Percentiles rank a stretch among this genome's conserved stretches.
These are phyloP conservation scores for Chionoecetes opilio DNA, from an alignment of 1,140 invertebrate genomes.

Conservation along the genomic window DNA sequence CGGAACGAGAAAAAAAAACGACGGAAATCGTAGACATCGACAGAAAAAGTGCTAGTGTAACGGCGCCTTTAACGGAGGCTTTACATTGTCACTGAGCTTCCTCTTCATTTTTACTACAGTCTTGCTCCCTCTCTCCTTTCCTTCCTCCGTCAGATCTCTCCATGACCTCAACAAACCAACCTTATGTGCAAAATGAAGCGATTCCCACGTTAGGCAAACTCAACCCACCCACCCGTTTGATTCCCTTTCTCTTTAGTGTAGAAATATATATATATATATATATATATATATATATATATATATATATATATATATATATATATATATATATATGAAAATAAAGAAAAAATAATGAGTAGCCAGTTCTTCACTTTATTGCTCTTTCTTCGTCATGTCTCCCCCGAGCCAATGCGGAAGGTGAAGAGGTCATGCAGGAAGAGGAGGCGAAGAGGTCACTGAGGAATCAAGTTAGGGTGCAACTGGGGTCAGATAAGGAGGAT, in stretches of 20 bases:
- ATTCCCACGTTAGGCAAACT: constrained; percentile 28
- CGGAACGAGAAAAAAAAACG: no score
- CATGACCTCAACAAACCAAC: background rate
- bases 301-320: no score
- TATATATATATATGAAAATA: background rate
- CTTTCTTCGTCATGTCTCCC: background rate
- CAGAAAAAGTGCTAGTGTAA: no score
- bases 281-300: no score
- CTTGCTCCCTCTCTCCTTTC: background rate
- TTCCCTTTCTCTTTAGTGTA: constrained; percentile 6
- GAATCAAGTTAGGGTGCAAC: background rate
- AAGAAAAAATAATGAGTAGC: constrained; percentile 9
- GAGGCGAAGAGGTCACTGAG: background rate
- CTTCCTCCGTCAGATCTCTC: background rate
- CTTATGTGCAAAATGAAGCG: background rate
- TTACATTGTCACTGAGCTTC: no score
- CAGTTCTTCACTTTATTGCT: background rate
- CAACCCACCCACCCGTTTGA: background rate
- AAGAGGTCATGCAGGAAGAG: background rate
- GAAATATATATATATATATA: no score
- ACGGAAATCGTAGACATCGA: no score
- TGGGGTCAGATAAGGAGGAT: background rate
- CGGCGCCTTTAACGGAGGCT: no score
- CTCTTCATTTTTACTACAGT: no score
- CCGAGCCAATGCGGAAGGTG: background rate